Evolutionary conservation across 2,113 vertebrate species (phyloP), one percentile per base, ranked within the genome.

Genomic region (Sinocyclocheilus maitianheensis): DNA sequence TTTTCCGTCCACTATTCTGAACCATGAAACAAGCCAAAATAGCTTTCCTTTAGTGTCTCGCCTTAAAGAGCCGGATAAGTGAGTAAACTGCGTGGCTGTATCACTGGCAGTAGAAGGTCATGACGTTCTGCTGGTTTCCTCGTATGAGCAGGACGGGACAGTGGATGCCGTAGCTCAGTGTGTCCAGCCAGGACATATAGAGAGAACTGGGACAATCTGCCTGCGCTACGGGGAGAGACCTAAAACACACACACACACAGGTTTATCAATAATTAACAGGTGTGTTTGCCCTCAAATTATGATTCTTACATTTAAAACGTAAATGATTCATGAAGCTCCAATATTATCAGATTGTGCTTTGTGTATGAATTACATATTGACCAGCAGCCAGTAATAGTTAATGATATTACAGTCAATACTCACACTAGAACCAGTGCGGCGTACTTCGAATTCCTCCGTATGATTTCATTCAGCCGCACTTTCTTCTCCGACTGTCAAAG

Each of bases 131-230:
- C 88, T 96, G 96, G 89, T 95, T 95, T 55, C 95, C 93, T 84
- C 91, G 87, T 71, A 94, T 95, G 58, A 96, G 92, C 69, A 91
- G 88, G 0, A 85, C 58, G 0, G 94, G 94, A 24, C 92, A 93
- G 85, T 88, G 89, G 0, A 95, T 92, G 87, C 93, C 92, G 34
- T 72, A 91, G 20, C 92, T 94, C 86, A 95, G 89, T 0, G 87
- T 89, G 30, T 95, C 92, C 89, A 96, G 85, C 94, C 93, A 94
- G 77, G 95, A 92, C 93, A 94, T 93, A 71, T 95, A 94, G n/a
- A 95, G 92, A 26, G 91, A 88, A 14, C 93, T 92, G 37, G 94
- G 92, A 18, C 94, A 94, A 86, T 92, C 91, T 0, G 84, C 91
- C 77, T 91, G 91, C 1, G 93, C 92, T 10, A 94, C 93, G 0